Base-by-base conservation (phyloP, 92 coral and sea anemone genomes). In the Plumapathes pennacea region DNA sequence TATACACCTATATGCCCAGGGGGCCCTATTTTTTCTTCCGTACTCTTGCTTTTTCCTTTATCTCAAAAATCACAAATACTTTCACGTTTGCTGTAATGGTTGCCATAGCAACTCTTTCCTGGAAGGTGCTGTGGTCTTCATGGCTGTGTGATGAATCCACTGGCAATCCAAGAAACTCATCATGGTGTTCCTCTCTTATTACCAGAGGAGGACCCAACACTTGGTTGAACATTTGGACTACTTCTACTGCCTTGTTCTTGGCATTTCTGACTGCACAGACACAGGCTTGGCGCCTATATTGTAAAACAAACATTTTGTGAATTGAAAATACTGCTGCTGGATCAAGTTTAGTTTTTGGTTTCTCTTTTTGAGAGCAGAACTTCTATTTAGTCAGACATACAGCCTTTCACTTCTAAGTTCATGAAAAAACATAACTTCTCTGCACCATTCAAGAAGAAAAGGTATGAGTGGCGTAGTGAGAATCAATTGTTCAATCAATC, bases 231-330 rank as follows among this genome's bases (percentile, higher is more conserved):
- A 89, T 78, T 67, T 76, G 90, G 36, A 86, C 94, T 38, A 92
- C 88, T 47, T 92, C 97, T 40, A 81, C 55, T 20, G 98, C 96
- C 62, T 92, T 92, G 60, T 68, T 89, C 72, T 72, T 89, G 11
- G 96, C 98, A 89, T 92, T 92, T 54, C 62, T 83, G 31, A 92
- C 96, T 13, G 98, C 98, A 55, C 71, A 67, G 2, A 92, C 86
- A 77, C 98, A 92, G 13, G 98, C 96, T 75, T 92, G 94, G 37
- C 94, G 71, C 48, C 98, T 92, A 61, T 24, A 70, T 25, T 32
- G n/a, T n/a, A n/a, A n/a, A n/a, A n/a, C n/a, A n/a, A n/a, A n/a
- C n/a, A n/a, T n/a, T n/a, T n/a, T n/a, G n/a, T n/a, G n/a, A n/a
- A n/a, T n/a, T n/a, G n/a, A n/a, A n/a, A n/a, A n/a, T n/a, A n/a